Evolutionary conservation across 2,888 invertebrate species (phyloP).

Genomic region (Spodoptera exigua): DNA sequence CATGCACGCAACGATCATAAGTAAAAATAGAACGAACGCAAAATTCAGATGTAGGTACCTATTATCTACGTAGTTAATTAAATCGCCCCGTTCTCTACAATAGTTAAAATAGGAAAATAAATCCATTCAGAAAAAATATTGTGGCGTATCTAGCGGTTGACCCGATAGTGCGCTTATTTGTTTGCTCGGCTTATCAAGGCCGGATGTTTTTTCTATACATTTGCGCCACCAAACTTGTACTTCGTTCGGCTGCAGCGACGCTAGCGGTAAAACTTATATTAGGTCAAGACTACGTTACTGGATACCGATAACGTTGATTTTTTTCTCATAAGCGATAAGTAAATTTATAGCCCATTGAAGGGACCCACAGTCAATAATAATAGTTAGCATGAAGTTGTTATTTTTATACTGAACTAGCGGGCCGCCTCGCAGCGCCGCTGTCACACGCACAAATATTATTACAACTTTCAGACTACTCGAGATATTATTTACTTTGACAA

Average conservation of each 20-base stretch:
- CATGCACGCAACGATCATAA: constrained; percentile 29
- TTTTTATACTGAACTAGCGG: constrained; percentile 46
- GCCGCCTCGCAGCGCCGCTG: constrained; percentile 13
- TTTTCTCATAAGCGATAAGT: constrained; percentile 72
- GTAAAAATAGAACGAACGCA: constrained; percentile 15
- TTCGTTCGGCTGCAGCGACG: constrained; percentile 79
- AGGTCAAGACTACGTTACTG: constrained; percentile 82
- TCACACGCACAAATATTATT: constrained; percentile 30
- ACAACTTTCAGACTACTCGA: constrained; percentile 24
- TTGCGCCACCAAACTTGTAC: constrained; percentile 85
- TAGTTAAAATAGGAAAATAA: constrained; percentile 74
- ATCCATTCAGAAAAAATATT: constrained; percentile 80
- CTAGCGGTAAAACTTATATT: constrained; percentile 82
- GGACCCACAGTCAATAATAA: constrained; percentile 62
- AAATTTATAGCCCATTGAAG: constrained; percentile 63
- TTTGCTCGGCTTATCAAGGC: constrained; percentile 88
- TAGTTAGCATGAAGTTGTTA: constrained; percentile 52
- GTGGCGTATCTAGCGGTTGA: constrained; percentile 85
- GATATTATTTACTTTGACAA: constrained; percentile 23
- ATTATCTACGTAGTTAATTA: constrained; percentile 16
- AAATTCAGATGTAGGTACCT: constrained; percentile 17
- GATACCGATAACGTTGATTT: constrained; percentile 76
- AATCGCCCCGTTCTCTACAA: constrained; percentile 47
- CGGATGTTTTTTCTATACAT: constrained; percentile 89
- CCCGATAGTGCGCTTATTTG: constrained; percentile 87